phyloP scores from a whole-genome alignment of 2,113 vertebrate genomes.

The Cygnus buccinator region DNA sequence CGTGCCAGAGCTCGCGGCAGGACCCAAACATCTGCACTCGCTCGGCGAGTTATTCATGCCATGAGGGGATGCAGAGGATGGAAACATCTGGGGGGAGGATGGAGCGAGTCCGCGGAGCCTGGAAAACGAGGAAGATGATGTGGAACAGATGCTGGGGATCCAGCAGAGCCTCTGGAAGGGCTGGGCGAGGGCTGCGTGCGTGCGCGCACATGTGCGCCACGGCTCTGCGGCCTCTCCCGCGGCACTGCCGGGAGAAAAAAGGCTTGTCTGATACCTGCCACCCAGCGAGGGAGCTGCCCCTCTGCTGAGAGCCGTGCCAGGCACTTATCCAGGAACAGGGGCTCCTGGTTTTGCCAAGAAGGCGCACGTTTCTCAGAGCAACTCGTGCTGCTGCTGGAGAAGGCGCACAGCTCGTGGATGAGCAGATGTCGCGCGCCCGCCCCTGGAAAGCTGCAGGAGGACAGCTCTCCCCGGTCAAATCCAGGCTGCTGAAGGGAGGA shows the following conservation, averaged over 20 bases:
- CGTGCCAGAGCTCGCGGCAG: neutral
- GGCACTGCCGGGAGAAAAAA: neutral
- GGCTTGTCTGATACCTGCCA: neutral
- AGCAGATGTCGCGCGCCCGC: neutral
- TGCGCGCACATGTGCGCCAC: neutral
- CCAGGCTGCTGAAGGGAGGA: neutral
- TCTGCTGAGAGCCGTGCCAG: neutral
- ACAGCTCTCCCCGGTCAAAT: neutral
- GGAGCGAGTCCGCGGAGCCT: neutral
- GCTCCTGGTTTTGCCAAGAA: neutral
- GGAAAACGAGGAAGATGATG: neutral
- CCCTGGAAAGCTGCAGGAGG: neutral
- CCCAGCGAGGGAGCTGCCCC: neutral
- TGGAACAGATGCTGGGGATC: slow-evolving; percentile 27
- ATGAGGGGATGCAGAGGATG: neutral
- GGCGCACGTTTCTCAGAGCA: neutral
- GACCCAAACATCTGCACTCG: neutral
- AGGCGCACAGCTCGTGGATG: neutral
- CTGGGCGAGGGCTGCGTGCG: neutral
- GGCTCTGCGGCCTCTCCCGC: neutral
- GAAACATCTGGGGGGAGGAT: slow-evolving; percentile 33
- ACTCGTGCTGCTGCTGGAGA: neutral
- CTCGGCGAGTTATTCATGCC: neutral
- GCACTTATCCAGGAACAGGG: neutral
- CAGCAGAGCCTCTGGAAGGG: neutral